Conservation (phyloP, 2,888 invertebrate genomes). For the Polyommatus iphigenia region DNA sequence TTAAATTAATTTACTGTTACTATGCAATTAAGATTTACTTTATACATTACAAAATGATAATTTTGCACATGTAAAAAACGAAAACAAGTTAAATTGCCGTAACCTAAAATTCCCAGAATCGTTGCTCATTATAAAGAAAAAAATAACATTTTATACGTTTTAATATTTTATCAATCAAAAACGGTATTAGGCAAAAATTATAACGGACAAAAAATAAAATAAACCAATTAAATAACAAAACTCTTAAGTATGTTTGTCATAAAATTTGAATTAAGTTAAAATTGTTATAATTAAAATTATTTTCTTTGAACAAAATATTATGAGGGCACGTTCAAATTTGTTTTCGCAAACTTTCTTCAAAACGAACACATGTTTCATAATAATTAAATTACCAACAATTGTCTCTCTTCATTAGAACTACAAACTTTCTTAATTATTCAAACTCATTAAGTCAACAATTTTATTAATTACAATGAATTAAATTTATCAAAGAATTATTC, state of each 20-base stretch:
- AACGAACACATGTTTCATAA: not conserved
- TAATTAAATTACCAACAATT: not conserved
- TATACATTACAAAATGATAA: not conserved
- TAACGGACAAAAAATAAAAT: not conserved
- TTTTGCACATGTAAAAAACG: not conserved
- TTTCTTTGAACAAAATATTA: not conserved
- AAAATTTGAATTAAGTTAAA: no score
- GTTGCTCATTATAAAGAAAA: not conserved
- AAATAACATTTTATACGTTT: not conserved
- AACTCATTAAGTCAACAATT: not conserved
- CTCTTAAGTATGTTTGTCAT: no score
- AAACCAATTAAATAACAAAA: not conserved
- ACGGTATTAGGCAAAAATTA: not conserved
- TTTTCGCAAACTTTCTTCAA: not conserved
- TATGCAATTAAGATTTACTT: not conserved
- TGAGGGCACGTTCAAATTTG: not conserved
- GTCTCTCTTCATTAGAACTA: not conserved
- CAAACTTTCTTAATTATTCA: conserved; percentile 7
- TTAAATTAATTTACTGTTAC: not conserved
- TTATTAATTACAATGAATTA: not conserved
- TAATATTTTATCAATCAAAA: not conserved
- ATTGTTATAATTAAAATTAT: not conserved
- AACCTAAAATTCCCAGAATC: not conserved
- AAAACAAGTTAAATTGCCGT: not conserved
- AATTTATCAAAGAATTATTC: not conserved